A percentile compares a stretch with the other conserved stretches of the same genome.
phyloP scores from a whole-genome alignment of 2,113 vertebrate genomes.

The Corythornis cristatus region DNA sequence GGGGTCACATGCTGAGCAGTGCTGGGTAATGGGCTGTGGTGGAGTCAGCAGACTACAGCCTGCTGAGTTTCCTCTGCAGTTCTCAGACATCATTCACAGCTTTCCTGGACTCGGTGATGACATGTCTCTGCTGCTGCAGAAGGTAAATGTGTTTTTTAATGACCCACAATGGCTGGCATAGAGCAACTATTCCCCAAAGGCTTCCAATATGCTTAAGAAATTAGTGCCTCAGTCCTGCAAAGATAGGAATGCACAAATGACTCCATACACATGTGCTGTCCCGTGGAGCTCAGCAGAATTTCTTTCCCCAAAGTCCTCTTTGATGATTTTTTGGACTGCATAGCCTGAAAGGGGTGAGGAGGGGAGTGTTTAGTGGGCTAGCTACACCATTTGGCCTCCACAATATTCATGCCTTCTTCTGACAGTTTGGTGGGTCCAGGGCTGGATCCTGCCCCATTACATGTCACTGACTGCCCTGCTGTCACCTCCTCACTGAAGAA shows the following conservation, averaged over 20 bases:
- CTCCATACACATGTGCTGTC: neutral
- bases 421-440: neutral
- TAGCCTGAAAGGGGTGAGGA: neutral
- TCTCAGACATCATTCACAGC: neutral
- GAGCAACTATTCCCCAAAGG: neutral
- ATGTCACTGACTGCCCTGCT: neutral
- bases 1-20: rapidly evolving
- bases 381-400: neutral
- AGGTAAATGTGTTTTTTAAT: neutral
- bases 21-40: neutral
- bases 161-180: neutral
- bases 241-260: neutral
- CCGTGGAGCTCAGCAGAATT: neutral
- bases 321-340: neutral
- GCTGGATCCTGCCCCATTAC: neutral
- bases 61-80: neutral
- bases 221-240: neutral
- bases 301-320: neutral
- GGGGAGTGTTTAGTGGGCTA: neutral
- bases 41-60: neutral
- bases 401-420: neutral
- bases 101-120: neutral
- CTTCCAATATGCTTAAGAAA: neutral
- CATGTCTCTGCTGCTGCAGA: neutral
- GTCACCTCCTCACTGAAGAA: neutral